Evolutionary conservation across 2,797 vertebrate genomes (phyloP).

Genomic region (Anableps anableps): DNA sequence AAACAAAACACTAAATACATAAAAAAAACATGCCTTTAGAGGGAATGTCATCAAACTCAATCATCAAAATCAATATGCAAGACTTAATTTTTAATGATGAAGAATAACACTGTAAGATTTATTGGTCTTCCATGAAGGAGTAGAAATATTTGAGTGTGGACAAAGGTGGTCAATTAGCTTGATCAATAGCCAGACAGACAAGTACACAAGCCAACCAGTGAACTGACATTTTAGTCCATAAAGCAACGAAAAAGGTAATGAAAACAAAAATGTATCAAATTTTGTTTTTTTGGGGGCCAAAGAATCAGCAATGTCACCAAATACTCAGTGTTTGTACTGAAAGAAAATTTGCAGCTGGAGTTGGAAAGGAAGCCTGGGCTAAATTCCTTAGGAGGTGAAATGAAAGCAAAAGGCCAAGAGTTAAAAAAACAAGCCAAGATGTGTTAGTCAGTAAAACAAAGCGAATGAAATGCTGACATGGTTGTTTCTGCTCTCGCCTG

Average conservation of each 20-base stretch:
- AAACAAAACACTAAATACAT: conserved; percentile 7
- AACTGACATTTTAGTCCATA: conserved; percentile 11
- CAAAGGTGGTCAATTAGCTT: conserved; percentile 2
- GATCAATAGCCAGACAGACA: conserved; percentile 19
- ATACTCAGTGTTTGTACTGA: conserved; percentile 37
- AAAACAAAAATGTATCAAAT: conserved; percentile 34
- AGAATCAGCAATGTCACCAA: conserved; percentile 41
- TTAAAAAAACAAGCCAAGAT: conserved; percentile 52
- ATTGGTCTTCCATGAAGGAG: conserved; percentile 6
- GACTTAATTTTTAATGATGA: conserved; percentile 1
- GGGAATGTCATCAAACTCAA: conserved; percentile 8
- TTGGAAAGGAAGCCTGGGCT: conserved; percentile 44
- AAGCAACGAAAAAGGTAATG: conserved; percentile 4
- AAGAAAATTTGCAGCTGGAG: conserved; percentile 46
- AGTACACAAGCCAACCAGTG: conserved; percentile 1
- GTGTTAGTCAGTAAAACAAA: conserved; percentile 54
- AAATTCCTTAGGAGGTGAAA: conserved; percentile 50
- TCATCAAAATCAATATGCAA: conserved; percentile 17
- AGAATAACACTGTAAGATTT: conserved; percentile 10
- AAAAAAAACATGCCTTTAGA: not conserved
- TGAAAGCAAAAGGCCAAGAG: conserved; percentile 46
- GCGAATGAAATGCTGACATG: conserved; percentile 58
- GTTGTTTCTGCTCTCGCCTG: conserved; percentile 36
- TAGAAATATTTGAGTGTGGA: conserved; percentile 28
- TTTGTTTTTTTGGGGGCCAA: conserved; percentile 36